Evolutionary conservation across 2,888 invertebrate species (phyloP), one percentile per base, ranked within the genome.

Genomic region (Acrocera orbiculus): DNA sequence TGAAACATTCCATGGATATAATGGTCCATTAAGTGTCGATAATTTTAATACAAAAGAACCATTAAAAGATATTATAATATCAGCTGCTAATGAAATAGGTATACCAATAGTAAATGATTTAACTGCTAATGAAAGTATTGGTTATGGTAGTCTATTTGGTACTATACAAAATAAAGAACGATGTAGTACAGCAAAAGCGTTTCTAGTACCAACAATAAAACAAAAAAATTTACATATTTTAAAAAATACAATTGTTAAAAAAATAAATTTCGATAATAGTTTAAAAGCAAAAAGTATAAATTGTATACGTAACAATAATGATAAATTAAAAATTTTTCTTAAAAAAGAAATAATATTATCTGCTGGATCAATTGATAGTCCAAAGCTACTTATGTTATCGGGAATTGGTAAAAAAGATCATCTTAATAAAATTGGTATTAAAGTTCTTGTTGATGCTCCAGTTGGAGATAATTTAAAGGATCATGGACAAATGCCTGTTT

Each of bases 401-500:
- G 50, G 53, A 1, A 46, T 56, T 16, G 50, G 49, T n/a, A 46
- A 46, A 3, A 27, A 16, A 5, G 10, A 36, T 0, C 47, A 52
- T 11, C 34, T 53, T 3, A 16, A 34, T 8, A 14, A 31, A 0
- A 16, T 45, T 1, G 39, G 42, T 4, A 47, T 53, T 33, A 40
- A 45, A 5, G 27, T 44, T 2, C 10, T 47, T 1, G 40, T 34
- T 8, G 44, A 51, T 25, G 33, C 56, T 20, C 40, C 41, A 26
- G 82, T 83, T 1, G 81, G 80, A 1, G 64, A 73, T 40, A 77
- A 83, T 49, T 62, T 86, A 1, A 82, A 83, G 52, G 85, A 86
- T 49, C 85, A 86, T 49, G 72, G 79, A 30, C 75, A 72, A 9
- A 62, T 74, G 36, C 47, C 49, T 4, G 15, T 37, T 47, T 4